These are phyloP conservation scores for Acleris holmiana DNA, from an alignment of 2,888 invertebrate species.

Conservation along the genomic window DNA sequence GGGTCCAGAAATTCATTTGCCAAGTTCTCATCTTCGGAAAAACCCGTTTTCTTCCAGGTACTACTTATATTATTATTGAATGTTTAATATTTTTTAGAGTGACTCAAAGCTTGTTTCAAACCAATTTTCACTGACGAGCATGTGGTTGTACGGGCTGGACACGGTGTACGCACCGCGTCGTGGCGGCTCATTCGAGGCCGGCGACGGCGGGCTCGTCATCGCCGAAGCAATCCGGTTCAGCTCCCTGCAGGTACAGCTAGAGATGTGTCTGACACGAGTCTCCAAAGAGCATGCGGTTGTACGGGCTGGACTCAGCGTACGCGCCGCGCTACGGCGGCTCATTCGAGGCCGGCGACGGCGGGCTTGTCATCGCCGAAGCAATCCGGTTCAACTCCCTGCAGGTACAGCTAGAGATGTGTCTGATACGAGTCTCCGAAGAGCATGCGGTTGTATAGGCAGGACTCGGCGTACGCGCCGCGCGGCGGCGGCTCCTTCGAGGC, in stretches of 20 bases:
- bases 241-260: constrained; percentile 48
- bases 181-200: constrained; percentile 59
- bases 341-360: constrained; percentile 1
- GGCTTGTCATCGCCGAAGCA: constrained; percentile 50
- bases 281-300: too few species aligned
- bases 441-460: too few species aligned
- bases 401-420: constrained; percentile 38
- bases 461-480: too few species aligned
- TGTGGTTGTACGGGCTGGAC: constrained; percentile 61
- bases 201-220: constrained; percentile 40
- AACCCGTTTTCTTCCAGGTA: too few species aligned
- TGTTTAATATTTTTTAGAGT: constrained; percentile 31
- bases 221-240: constrained; percentile 58
- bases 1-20: too few species aligned
- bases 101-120: constrained; percentile 1
- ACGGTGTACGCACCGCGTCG: constrained; percentile 57
- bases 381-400: constrained; percentile 57
- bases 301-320: too few species aligned
- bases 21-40: too few species aligned
- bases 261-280: too few species aligned
- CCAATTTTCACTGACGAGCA: constrained; percentile 39
- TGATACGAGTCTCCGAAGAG: too few species aligned
- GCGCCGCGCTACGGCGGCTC: too few species aligned
- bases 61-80: too few species aligned
- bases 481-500: too few species aligned